Evolutionary conservation across 2,888 invertebrate species (phyloP).

Genomic region (Octonoba sinensis): DNA sequence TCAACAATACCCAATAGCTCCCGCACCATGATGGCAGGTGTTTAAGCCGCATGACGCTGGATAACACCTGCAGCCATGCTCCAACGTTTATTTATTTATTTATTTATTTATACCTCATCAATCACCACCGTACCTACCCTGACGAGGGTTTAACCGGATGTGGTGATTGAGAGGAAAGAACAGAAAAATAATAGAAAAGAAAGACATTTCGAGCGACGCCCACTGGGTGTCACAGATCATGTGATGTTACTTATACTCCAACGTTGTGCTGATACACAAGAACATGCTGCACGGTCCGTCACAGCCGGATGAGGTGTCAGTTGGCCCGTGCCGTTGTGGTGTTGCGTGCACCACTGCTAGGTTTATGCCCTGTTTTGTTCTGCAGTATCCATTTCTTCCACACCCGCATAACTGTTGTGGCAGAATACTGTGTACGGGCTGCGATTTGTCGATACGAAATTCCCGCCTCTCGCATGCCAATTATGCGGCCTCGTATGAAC

Average conservation of each 20-base stretch:
- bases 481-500: too few species aligned
- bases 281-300: not conserved
- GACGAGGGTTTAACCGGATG: too few species aligned
- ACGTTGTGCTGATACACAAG: not conserved
- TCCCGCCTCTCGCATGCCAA: too few species aligned
- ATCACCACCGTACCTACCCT: too few species aligned
- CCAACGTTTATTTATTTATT: not conserved
- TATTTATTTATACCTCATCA: too few species aligned
- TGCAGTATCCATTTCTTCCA: not conserved
- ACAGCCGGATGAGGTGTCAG: too few species aligned
- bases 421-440: not conserved
- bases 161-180: too few species aligned
- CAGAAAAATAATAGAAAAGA: too few species aligned
- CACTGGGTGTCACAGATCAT: too few species aligned
- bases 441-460: slow-evolving; percentile 5
- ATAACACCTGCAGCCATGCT: not conserved
- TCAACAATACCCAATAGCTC: not conserved
- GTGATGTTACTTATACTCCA: not conserved
- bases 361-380: not conserved
- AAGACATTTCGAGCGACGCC: too few species aligned
- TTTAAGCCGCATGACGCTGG: not conserved
- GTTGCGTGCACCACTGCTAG: not conserved
- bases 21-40: not conserved
- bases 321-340: not conserved
- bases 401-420: not conserved